Evolutionary conservation across 92 coral and sea anemone species (phyloP), one percentile per base, ranked within the genome.

Genomic region (Heliopora coerulea): DNA sequence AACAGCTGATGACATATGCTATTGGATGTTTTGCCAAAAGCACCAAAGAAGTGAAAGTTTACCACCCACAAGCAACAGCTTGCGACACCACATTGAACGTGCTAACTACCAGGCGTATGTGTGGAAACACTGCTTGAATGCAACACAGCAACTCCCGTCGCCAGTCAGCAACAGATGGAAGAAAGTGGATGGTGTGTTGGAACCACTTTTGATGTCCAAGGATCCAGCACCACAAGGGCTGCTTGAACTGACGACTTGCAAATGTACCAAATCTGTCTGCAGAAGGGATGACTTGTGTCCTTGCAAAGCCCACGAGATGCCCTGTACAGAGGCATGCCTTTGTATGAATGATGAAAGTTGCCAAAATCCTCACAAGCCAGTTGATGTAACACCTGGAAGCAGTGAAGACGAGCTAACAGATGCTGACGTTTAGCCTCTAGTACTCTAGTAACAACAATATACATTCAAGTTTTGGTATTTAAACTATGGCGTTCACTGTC

Each of bases 31-130:
- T 37, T 79, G 83, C 24, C 87, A 82, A 64, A 83, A 67, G 48
- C 72, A 73, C 26, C 87, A 83, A 29, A 86, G 54, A 19, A 82
- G 68, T 41, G 87, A 79, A 79, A 33, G 79, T 19, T 58, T 65
- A 19, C 90, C 90, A 39, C 90, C 90, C 32, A 72, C 84, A 26
- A 72, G 72, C 65, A 20, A 82, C 79, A 82, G 87, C 37, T 48
- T 82, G 35, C 28, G 46, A 21, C 83, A 80, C 75, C 89, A 81
- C 42, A 68, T 85, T 24, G 49, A 68, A 33, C 49, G 86, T 12
- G 83, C 78, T 3, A 81, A 85, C 72, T 85, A 85, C 62, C 89
- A 85, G 68, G 42, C 72, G 12, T 77, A 19, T 25, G 72, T 85
- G 14, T 85, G 83, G 89, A 81, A 79, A 37, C 73, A 41, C 9